Percentiles rank a stretch among this genome's conserved stretches.
phyloP scores from a whole-genome alignment of 2,888 invertebrate species.

The Drosophila anomalata region DNA sequence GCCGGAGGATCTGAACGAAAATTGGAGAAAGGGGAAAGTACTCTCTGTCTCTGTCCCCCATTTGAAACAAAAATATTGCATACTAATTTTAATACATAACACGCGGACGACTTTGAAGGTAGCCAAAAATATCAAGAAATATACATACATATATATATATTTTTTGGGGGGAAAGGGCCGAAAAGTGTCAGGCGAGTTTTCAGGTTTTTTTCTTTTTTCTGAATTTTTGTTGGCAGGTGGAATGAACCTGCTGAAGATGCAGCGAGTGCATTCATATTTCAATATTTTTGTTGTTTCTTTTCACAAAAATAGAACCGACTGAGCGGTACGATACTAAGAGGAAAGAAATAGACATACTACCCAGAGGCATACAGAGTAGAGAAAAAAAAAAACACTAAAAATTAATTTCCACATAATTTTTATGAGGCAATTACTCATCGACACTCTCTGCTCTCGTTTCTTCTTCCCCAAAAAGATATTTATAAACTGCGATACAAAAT shows the following conservation, averaged over 20 bases:
- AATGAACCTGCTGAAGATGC: constrained; percentile 44
- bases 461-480: constrained; percentile 23
- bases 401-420: constrained; percentile 80
- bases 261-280: constrained; percentile 72
- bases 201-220: constrained; percentile 50
- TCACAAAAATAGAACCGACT: constrained; percentile 57
- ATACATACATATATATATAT: neutral
- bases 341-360: constrained; percentile 36
- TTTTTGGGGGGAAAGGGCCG: constrained; percentile 39
- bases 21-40: constrained; percentile 41
- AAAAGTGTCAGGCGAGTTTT: constrained; percentile 73
- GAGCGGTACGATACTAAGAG: constrained; percentile 5
- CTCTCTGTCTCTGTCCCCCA: constrained; percentile 28
- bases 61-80: constrained; percentile 76
- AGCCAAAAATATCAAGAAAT: constrained; percentile 59
- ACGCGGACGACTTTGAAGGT: constrained; percentile 74
- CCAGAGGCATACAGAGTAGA: constrained; percentile 15
- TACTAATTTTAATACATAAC: constrained; percentile 79
- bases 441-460: constrained; percentile 51
- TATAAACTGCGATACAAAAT: constrained; percentile 26
- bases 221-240: constrained; percentile 74
- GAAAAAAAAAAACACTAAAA: constrained; percentile 64
- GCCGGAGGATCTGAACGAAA: constrained; percentile 8
- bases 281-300: constrained; percentile 42
- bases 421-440: constrained; percentile 80